Evolutionary conservation across 1,140 invertebrate species (phyloP), one percentile per base, ranked within the genome.

Genomic region (Halesus radiatus): DNA sequence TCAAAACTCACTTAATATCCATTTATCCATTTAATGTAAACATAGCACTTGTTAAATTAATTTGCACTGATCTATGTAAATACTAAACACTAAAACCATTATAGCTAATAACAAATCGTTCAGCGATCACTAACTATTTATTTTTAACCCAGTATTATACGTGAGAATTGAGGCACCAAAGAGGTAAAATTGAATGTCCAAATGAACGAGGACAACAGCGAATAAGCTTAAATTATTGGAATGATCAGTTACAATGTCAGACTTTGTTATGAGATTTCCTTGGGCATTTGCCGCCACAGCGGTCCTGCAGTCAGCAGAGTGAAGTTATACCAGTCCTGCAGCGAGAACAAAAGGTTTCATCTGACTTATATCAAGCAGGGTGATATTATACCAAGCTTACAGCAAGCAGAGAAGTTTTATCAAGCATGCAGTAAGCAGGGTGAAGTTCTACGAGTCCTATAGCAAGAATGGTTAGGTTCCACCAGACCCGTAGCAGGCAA

Each of bases 221-320:
- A 52, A 22, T 70, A 70, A 70, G 66, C 66, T 70, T 20, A 70
- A 45, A 70, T 7, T 50, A 70, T 70, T 70, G 66, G 66, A 70
- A 70, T 70, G 66, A 70, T 70, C 18, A 45, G 66, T 70, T 70
- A 70, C 66, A 50, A 22, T 23, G 23, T 70, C 66, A 70, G 66
- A 32, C 66, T 70, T 70, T 52, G 66, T 45, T 70, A 70, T 50
- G 66, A 70, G 22, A 45, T 70, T 45, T 6, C 66, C 66, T 70
- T 3, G 37, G 37, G 37, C 37, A 45, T 45, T 13, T 13, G 37
- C 37, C 37, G 13, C 37, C 37, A 45, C 37, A 45, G 13, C 7
- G 13, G 37, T 45, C 37, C 37, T 13, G 37, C 10, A 45, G 37
- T 10, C 2, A 45, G 37, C 37, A 45, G 37, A 10, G 32, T 7